Conservation (phyloP, 1,140 invertebrate species). For the Anastrepha ludens region DNA sequence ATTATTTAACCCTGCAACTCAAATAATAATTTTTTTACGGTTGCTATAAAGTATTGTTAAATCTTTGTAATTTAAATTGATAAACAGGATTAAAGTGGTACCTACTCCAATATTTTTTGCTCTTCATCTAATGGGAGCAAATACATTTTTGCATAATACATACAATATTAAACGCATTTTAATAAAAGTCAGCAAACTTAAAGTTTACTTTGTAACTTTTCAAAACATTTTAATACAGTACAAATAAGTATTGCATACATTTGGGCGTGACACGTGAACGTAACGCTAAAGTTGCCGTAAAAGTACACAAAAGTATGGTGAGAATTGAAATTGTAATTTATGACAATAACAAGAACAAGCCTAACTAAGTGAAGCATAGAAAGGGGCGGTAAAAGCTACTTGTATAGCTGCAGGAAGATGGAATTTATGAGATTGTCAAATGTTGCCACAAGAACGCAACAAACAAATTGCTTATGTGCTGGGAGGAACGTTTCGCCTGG, state of each 20-base stretch:
- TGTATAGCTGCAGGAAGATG: too few relatives aligned
- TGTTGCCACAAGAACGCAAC: conserved; percentile 8
- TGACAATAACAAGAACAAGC: background rate
- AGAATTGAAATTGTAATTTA: conserved; percentile 42
- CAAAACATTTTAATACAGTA: background rate
- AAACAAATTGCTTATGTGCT: background rate
- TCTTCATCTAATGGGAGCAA: background rate
- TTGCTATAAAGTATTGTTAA: background rate
- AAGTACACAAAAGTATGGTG: background rate
- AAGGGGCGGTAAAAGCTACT: background rate
- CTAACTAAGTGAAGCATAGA: background rate
- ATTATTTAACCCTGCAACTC: too few relatives aligned
- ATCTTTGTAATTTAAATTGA: background rate
- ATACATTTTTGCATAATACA: background rate
- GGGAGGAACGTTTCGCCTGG: background rate
- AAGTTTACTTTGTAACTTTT: background rate
- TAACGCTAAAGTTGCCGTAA: background rate
- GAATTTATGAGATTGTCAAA: conserved; percentile 29
- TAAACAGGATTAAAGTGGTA: background rate
- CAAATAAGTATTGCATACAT: conserved; percentile 20
- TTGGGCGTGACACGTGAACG: background rate
- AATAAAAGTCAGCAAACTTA: background rate
- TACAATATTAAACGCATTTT: conserved; percentile 16
- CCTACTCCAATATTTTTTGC: background rate
- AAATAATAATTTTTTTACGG: too few relatives aligned